Evolutionary conservation across 92 coral and sea anemone genomes (phyloP).

Genomic region (Micromussa lordhowensis): DNA sequence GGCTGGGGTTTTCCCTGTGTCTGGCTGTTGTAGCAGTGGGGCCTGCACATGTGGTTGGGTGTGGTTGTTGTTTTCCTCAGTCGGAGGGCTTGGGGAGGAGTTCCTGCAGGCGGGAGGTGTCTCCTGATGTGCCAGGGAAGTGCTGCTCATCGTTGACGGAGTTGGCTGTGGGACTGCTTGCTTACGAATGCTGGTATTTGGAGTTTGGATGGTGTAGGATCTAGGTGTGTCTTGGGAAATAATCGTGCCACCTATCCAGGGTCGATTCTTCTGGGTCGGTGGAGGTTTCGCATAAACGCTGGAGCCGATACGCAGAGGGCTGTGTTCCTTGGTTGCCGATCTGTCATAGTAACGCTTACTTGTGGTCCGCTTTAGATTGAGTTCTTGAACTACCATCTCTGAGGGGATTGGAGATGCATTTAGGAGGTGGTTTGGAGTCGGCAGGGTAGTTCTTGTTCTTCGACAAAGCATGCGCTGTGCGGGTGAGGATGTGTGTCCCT

Average conservation of each 20-base stretch:
- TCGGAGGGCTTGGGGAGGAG: neutral
- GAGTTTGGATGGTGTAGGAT: constrained; percentile 35
- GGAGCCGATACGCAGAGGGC: constrained; percentile 12
- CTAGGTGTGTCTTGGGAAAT: constrained; percentile 10
- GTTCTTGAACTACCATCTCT: constrained; percentile 11
- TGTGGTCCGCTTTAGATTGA: too few relatives aligned
- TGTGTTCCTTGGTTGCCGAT: constrained; percentile 14
- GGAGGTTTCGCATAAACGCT: constrained; percentile 53
- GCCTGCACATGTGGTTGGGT: neutral
- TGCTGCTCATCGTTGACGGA: neutral
- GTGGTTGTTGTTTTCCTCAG: neutral
- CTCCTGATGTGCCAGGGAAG: neutral
- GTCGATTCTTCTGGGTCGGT: constrained; percentile 6
- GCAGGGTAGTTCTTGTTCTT: constrained; percentile 57
- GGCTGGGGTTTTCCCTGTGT: too few relatives aligned
- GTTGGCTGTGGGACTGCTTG: constrained; percentile 14
- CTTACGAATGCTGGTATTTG: constrained; percentile 8
- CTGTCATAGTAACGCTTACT: constrained; percentile 30
- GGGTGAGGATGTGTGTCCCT: constrained; percentile 61
- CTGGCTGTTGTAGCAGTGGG: neutral
- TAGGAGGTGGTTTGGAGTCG: constrained; percentile 41
- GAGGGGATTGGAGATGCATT: constrained; percentile 16
- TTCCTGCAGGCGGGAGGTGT: neutral
- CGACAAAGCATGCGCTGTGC: constrained; percentile 61
- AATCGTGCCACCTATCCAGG: constrained; percentile 9